Base-by-base conservation (phyloP, 2,113 vertebrate species). In the Paramormyrops kingsleyae region DNA sequence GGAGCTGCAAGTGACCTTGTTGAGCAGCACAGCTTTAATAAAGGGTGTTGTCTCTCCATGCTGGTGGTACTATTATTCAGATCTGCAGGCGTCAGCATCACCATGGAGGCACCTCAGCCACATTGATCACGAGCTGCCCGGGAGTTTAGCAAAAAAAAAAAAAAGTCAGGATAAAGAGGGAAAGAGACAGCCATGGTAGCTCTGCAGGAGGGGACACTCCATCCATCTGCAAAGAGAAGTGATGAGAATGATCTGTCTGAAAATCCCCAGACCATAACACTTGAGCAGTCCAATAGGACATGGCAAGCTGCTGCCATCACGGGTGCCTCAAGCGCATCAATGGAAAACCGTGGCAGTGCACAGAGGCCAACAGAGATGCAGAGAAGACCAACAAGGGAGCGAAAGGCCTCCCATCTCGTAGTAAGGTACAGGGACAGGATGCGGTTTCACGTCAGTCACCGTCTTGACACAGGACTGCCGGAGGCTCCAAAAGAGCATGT, bases 11-110 rank as follows among this genome's bases (percentile, higher is more conserved):
- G 70, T 50, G 88, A 80, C 66, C 88, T 77, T 89, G 88, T 49
- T 50, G 88, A 44, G 46, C n/a, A n/a, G 46, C 27, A 47, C 70
- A 46, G 70, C 49, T 74, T 89, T 80, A 89, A 89, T 80, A 74
- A 89, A 89, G 47, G 27, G 46, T 49, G 62, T 80, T 66, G 88
- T 77, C 66, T 50, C 42, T 53, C 46, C 47, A 74, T 49, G 66
- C n/a, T n/a, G 44, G 15, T 47, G 31, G 62, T 70, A 50, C 88
- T 17, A 89, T 89, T 88, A 88, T 88, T 88, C 87, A 88, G 62
- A 74, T 74, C 59, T 13, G 59, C 21, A 56, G 42, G 17, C 59
- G 62, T 88, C 87, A 66, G 56, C 87, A 59, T 70, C 44, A 21
- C 59, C 59, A 47, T 47, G 44, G 87, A 39, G 62, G 24, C 24